Evolutionary conservation across 2,113 vertebrate species (phyloP).

Genomic region (Picathartes gymnocephalus): DNA sequence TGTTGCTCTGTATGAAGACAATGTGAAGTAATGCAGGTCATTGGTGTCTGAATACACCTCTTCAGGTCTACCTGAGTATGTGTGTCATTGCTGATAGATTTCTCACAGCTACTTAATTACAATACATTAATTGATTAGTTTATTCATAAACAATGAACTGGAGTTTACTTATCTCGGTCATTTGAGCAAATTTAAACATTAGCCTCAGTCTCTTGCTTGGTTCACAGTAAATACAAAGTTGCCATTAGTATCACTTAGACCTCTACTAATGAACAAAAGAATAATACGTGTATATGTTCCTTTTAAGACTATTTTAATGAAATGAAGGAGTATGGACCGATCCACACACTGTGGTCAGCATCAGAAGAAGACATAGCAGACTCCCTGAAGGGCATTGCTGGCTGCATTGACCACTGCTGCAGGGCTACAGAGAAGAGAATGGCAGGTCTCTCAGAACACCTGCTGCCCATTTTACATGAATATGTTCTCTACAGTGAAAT

Average conservation of each 20-base stretch:
- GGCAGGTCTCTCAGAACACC: slow-evolving; percentile 74
- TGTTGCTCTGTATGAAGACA: not conserved
- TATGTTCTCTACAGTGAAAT: slow-evolving; percentile 90
- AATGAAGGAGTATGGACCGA: slow-evolving; percentile 82
- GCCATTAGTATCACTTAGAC: not conserved
- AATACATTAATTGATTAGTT: not conserved
- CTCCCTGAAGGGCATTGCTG: slow-evolving; percentile 77
- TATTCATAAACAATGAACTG: not conserved
- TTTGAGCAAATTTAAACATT: not conserved
- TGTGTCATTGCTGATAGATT: not conserved
- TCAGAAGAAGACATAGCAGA: slow-evolving; percentile 82
- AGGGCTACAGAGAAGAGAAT: slow-evolving; percentile 80
- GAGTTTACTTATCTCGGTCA: not conserved
- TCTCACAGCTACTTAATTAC: not conserved
- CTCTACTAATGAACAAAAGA: not conserved
- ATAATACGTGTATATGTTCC: not conserved
- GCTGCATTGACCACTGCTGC: slow-evolving; percentile 81
- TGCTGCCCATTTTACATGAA: slow-evolving; percentile 86
- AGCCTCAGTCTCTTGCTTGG: not conserved
- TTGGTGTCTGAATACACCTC: not conserved
- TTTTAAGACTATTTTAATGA: slow-evolving; percentile 85
- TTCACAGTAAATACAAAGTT: not conserved
- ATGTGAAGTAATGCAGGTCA: not conserved
- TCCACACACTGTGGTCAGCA: slow-evolving; percentile 84
- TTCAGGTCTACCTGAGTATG: not conserved